Evolutionary conservation across 1,140 invertebrate genomes (phyloP), one percentile per base, ranked within the genome.

Genomic region (Colletes latitarsis): DNA sequence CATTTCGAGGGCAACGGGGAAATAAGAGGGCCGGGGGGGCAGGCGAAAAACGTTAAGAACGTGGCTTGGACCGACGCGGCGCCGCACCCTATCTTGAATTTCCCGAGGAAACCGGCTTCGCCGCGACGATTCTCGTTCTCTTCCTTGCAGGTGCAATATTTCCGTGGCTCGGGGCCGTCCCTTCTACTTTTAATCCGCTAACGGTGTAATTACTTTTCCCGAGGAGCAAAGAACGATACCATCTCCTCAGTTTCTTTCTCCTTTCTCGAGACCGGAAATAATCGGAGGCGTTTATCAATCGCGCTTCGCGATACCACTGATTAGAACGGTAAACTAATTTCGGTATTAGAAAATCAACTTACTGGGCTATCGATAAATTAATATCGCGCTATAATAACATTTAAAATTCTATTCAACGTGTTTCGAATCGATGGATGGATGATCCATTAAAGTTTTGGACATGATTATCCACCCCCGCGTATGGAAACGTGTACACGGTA

Each of bases 41-140:
- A 3, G 76, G 58, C 43, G 60, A 75, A 77, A 85, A 84, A 81
- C 72, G 79, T 81, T 85, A 84, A 81, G 82, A 84, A 71, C 57
- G 63, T 79, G 60, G 60, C 49, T 19, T 17, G 19, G 77, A 46
- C 58, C 77, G 39, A 46, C n/a, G 10, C 49, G 49, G 49, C 49
- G 30, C 14, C n/a, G 6, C 19, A 55, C 57, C n/a, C 41, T 72
- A 60, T 60, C 55, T 72, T n/a, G 70, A 17, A 17, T n/a, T 62
- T 30, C 70, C 57, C 19, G 1, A 49, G 53, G 68, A 8, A 41
- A 63, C 49, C 4, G 17, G 19, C 30, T 39, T 12, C 52, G 8
- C n/a, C 17, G 30, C 46, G n/a, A 43, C 77, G 70, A 64, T 79
- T 52, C 43, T 49, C 19, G 39, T 53, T 15, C 49, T 49, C 49